Base-by-base conservation (phyloP, 1,140 invertebrate species). In the Hycleus phaleratus region DNA sequence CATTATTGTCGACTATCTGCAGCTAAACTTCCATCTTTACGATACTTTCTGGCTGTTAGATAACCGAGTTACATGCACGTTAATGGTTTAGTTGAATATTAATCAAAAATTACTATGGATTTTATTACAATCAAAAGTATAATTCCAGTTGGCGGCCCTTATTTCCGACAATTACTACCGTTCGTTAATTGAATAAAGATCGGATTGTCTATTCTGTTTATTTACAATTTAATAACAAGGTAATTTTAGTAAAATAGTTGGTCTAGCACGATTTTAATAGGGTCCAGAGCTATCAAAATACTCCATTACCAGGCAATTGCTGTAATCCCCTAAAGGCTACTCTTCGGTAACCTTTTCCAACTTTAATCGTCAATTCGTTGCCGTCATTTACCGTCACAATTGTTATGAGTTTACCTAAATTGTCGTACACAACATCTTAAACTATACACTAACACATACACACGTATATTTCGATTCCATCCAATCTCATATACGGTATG, bases 221-320 rank as follows among this genome's bases (percentile, higher is more conserved):
- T 56, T 56, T 56, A 56, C 45, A 56, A 44, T 49, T 56, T 56
- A 56, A 56, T 56, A 26, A 56, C 54, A 32, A 32, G 32, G 32
- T 49, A 56, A 49, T 56, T 45, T 49, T 46, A 56, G 46, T 56
- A 38, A 46, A 40, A 56, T 48, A 47, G 54, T 48, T 39, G 54
- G 39, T 32, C 32, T 32, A 43, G 46, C 45, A 47, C 46, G 46
- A 56, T 56, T 56, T 56, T 56, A 56, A 56, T 56, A 56, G 54
- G 47, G 54, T 49, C 54, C 46, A 48, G 45, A 56, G 46, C 54
- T 47, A 56, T 46, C 54, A 46, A 56, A 56, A 56, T 56, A 38
- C 54, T 46, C 54, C 46, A 56, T 56, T 56, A 56, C 54, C 54
- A 56, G 45, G 54, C 54, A 56, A 56, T 56, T 56, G 54, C 54